These are phyloP conservation scores for Nettapus auritus DNA, from an alignment of 2,113 vertebrate species.

Conservation along the genomic window DNA sequence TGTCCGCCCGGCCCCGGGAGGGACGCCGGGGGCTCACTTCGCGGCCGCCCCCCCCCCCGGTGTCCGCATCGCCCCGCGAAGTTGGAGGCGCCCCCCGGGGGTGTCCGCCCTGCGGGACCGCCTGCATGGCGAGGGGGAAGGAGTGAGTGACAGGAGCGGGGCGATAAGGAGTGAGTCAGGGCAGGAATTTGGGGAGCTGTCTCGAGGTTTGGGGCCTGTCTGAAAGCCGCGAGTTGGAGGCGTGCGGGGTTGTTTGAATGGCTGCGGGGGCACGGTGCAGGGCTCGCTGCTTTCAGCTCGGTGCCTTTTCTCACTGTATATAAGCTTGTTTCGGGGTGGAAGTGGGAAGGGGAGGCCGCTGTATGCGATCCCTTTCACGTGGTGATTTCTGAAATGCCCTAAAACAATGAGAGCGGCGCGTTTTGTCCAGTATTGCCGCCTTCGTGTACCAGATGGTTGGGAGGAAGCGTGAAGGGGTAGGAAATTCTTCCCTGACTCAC, in stretches of 20 bases:
- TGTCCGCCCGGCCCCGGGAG: not conserved
- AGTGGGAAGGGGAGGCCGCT: not conserved
- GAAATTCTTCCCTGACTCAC: not conserved
- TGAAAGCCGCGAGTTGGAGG: not conserved
- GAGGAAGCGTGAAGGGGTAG: not conserved
- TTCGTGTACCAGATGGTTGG: not conserved
- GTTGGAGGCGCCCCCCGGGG: too few species aligned
- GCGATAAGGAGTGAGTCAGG: fast-evolving
- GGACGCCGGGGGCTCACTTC: too few species aligned
- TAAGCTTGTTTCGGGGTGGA: not conserved
- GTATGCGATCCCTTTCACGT: not conserved
- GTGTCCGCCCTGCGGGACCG: too few species aligned
- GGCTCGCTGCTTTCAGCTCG: fast-evolving
- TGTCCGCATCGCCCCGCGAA: too few species aligned
- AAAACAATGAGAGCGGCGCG: fast-evolving
- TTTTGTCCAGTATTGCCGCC: fast-evolving
- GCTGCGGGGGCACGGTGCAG: not conserved
- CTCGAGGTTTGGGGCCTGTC: not conserved
- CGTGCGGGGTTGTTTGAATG: fast-evolving
- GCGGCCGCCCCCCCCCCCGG: too few species aligned
- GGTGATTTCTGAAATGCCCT: not conserved
- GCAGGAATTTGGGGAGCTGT: fast-evolving
- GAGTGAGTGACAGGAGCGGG: not conserved
- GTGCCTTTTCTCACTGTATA: fast-evolving
- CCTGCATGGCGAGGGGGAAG: too few species aligned